Base-by-base conservation (phyloP, 2,888 invertebrate species). In the Entomobrya multifasciata region DNA sequence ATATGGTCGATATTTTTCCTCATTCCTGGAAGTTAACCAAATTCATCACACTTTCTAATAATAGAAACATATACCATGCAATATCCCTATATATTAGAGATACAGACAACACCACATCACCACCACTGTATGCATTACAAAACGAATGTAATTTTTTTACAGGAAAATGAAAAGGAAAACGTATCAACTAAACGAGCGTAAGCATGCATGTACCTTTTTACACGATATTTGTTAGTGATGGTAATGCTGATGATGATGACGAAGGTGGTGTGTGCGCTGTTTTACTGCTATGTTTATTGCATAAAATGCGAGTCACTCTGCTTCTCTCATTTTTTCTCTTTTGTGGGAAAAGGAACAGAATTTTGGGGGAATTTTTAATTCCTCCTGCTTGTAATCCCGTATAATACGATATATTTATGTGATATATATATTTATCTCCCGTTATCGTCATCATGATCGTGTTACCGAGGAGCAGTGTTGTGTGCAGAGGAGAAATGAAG, bases 1-100 rank as follows among this genome's bases (percentile, higher is more conserved):
- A 86, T 86, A 86, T 86, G 86, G 86, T 79, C 52, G 65, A 55
- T 76, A 36, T 85, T 79, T 86, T 86, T 86, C 86, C 86, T 86
- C 74, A 80, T 86, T 86, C 60, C 86, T 86, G 86, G 86, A 86
- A 86, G 55, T 74, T 86, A 72, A 86, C 86, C 86, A 86, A 80
- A 74, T 80, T 86, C 86, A 86, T 86, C 86, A 86, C 79, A 80
- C 67, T 83, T 72, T 76, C 83, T 83, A 83, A 76, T 83, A 83
- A 83, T 83, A 83, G 76, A 52, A 47, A 22, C 60, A 57, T 20
- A 52, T 27, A 65, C 15, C 6, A 25, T 11, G 15, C 13, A 22
- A 65, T 49, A n/a, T 49, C 36, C 65, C 20, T 65, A 57, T 57
- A 15, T 22, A 36, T 17, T 13, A 65, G 30, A 25, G 60, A n/a